Base-by-base conservation (phyloP, 2,113 vertebrate species). In the Cygnus atratus region DNA sequence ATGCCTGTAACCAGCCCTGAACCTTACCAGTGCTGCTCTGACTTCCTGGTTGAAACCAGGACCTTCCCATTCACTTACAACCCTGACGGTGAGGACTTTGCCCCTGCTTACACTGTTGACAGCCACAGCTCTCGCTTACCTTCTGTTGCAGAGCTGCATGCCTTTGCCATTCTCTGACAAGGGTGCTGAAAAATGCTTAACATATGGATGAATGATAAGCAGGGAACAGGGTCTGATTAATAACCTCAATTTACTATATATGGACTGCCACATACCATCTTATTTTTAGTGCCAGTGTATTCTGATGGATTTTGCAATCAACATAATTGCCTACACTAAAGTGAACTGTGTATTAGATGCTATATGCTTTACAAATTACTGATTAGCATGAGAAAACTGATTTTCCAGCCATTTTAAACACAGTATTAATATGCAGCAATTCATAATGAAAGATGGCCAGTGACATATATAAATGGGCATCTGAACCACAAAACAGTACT, bases 271-370 rank as follows among this genome's bases (percentile, higher is more conserved):
- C 70, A 84, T 41, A 90, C 37, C 80, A 62, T 70, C 73, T 81
- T 93, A 95, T 90, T 95, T 97, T 96, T 96, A 92, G 61, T 93
- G 73, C 14, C 73, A 62, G n/a, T 82, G 70, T 82, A 91, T 92
- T 91, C 92, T 88, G 78, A 91, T 78, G 84, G 63, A 91, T 95
- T 95, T 96, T 86, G 81, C 89, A 95, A 94, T 96, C 93, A 97
- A 92, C 83, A 28, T 93, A 87, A 96, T 95, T 95, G 82, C 77
- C 50, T 91, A 39, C 16, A 61, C 88, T 82, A 39, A 95, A 95
- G 31, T 80, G 86, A 95, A 81, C 93, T 88, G 90, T 86, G 35
- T 78, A 81, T 84, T 84, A 81, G 39, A 78, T 48, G 26, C 18
- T 88, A 61, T 57, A 72, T 62, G 61, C 79, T 90, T 86, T 86